These are phyloP conservation scores for Ceratosolen fusciceps DNA, from an alignment of 1,140 invertebrate species.

Conservation along the genomic window DNA sequence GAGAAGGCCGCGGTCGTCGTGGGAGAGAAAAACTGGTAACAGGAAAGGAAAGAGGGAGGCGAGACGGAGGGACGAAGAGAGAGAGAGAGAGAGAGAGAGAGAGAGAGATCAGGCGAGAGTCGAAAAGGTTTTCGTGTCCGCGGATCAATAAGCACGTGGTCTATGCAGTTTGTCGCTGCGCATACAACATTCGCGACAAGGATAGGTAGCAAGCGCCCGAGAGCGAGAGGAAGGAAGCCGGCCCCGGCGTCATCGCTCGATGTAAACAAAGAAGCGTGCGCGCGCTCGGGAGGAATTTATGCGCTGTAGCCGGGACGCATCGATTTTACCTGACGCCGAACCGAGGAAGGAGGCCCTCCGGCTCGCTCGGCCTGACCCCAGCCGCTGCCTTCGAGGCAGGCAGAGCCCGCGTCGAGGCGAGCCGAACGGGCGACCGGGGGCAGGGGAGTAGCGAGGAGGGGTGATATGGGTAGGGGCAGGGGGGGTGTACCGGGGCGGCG, in stretches of 20 bases:
- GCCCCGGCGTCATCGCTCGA: slow-evolving; percentile 52
- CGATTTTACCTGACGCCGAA: slow-evolving; percentile 60
- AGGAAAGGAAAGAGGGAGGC: background rate
- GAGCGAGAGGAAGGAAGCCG: slow-evolving; percentile 1
- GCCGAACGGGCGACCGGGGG: background rate
- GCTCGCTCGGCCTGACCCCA: too few species aligned
- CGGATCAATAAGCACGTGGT: slow-evolving; percentile 52
- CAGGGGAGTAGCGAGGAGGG: background rate
- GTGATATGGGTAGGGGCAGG: background rate
- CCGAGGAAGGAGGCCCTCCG: background rate
- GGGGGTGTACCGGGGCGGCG: background rate
- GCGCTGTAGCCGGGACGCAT: slow-evolving; percentile 51
- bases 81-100: background rate
- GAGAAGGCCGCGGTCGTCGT: too few species aligned
- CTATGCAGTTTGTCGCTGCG: slow-evolving; percentile 31
- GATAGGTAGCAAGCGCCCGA: slow-evolving; percentile 31
- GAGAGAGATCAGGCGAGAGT: slow-evolving; percentile 5
- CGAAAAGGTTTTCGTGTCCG: slow-evolving; percentile 4
- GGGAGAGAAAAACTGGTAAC: background rate
- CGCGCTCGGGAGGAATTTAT: slow-evolving; percentile 38
- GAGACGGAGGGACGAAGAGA: slow-evolving; percentile 3
- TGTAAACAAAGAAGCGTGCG: slow-evolving; percentile 71
- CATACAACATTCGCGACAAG: slow-evolving; percentile 15
- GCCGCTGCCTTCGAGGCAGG: too few species aligned
- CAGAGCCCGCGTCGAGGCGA: too few species aligned